Percentiles rank a stretch among this genome's conserved stretches.
Evolutionary conservation across 1,140 invertebrate genomes (phyloP).

Genomic region (Pseudachorutes palmiensis): DNA sequence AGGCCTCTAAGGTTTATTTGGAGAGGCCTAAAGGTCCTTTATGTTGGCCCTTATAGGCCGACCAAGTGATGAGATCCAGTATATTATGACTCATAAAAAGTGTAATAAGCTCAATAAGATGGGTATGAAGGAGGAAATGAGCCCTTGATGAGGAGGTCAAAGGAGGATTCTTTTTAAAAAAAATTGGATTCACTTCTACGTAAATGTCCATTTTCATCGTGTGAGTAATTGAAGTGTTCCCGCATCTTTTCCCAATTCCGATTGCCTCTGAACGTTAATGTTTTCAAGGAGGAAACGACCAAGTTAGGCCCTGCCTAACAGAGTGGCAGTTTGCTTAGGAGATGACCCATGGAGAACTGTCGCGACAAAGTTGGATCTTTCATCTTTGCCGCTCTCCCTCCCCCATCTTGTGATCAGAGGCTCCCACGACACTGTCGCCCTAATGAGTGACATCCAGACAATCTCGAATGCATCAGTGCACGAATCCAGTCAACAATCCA

Average conservation of each 20-base stretch:
- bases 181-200: no score
- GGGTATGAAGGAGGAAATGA: not conserved
- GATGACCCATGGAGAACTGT: slow-evolving; percentile 40
- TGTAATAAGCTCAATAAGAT: not conserved
- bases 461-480: no score
- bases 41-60: not conserved
- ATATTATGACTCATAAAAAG: not conserved
- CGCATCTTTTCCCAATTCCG: not conserved
- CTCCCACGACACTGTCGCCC: not conserved
- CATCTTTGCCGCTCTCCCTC: slow-evolving; percentile 35
- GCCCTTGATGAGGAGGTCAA: not conserved
- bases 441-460: slow-evolving; percentile 8
- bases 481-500: no score
- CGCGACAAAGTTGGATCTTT: slow-evolving; percentile 38
- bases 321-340: slow-evolving; percentile 38
- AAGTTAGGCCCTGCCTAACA: slow-evolving; percentile 15
- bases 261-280: not conserved
- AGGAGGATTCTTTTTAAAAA: no score
- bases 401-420: not conserved
- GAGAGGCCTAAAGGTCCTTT: not conserved
- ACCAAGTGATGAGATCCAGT: not conserved
- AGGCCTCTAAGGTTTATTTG: not conserved
- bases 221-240: not conserved
- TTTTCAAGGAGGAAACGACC: slow-evolving; percentile 2
- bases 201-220: not conserved